phyloP scores from a whole-genome alignment of 2,797 vertebrate species.

The Sphenodon punctatus region DNA sequence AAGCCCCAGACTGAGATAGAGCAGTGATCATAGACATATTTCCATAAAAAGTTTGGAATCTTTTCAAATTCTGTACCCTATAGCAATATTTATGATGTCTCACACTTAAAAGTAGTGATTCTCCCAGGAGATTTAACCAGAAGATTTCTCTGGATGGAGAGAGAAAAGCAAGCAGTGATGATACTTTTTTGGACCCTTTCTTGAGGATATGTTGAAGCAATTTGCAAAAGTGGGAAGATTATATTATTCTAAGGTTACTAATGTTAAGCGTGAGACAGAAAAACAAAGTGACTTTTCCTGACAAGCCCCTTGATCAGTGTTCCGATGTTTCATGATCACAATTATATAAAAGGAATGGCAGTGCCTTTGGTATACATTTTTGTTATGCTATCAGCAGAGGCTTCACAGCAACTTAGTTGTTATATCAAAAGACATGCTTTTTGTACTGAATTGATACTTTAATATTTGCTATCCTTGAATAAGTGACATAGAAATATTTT shows the following conservation, averaged over 20 bases:
- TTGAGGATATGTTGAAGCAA: not conserved
- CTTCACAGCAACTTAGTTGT: no score
- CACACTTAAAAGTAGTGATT: not conserved
- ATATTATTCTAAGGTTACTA: not conserved
- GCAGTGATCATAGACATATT: not conserved
- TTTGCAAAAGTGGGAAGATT: not conserved
- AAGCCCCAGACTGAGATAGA: not conserved
- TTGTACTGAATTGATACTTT: slow-evolving; percentile 11
- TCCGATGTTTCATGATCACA: not conserved
- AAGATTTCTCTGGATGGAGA: not conserved
- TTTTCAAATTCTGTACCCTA: not conserved
- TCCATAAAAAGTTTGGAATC: not conserved
- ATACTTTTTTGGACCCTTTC: not conserved
- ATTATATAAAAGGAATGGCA: not conserved
- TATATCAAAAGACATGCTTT: slow-evolving; percentile 19
- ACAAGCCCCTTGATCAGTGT: not conserved
- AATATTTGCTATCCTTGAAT: slow-evolving; percentile 6
- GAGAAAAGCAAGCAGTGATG: not conserved
- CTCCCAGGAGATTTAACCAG: not conserved
- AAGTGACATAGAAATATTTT: not conserved
- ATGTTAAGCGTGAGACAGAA: not conserved
- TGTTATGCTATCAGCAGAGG: no score
- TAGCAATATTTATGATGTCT: not conserved
- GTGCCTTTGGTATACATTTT: not conserved
- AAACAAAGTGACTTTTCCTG: not conserved